Percentiles rank a stretch among this genome's conserved stretches.
Evolutionary conservation across 1,140 invertebrate species (phyloP).

Genomic region (Atopsyche davidsoni): DNA sequence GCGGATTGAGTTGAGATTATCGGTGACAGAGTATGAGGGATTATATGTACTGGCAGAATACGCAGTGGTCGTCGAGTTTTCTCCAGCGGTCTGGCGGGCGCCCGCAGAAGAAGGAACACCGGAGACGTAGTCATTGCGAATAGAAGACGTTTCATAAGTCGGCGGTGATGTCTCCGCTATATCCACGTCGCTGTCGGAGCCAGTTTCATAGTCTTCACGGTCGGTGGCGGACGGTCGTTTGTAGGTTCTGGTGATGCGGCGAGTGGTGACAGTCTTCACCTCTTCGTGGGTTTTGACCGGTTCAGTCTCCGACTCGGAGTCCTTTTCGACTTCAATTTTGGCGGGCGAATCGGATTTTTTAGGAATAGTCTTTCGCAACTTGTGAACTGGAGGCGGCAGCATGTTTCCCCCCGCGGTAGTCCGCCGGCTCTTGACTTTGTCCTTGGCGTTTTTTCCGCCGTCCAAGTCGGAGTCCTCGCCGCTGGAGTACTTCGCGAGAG

Average conservation of each 20-base stretch:
- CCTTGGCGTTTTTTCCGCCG: constrained; percentile 27
- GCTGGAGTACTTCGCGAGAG: constrained; percentile 51
- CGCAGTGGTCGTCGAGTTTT: not conserved
- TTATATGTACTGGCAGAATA: no score
- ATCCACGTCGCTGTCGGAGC: constrained; percentile 50
- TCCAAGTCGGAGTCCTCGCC: constrained; percentile 53
- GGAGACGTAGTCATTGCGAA: constrained; percentile 9
- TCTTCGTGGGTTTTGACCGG: constrained; percentile 43
- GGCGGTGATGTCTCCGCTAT: not conserved
- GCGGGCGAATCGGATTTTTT: constrained; percentile 41
- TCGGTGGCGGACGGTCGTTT: constrained; percentile 34
- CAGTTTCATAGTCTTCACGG: constrained; percentile 54
- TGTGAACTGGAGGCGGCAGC: constrained; percentile 41
- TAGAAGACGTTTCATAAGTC: not conserved
- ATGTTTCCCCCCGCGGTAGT: constrained; percentile 43
- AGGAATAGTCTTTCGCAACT: constrained; percentile 35
- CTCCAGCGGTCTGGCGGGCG: constrained; percentile 5
- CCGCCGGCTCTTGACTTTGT: constrained; percentile 44
- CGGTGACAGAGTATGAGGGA: constrained; percentile 38
- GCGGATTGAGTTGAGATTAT: constrained; percentile 50
- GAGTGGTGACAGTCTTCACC: constrained; percentile 44
- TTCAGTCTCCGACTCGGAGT: constrained; percentile 49
- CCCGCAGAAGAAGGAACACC: not conserved
- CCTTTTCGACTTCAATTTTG: constrained; percentile 48
- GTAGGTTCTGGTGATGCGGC: constrained; percentile 43